Percentiles rank a stretch among this genome's conserved stretches.
These are phyloP conservation scores for Panopea generosa DNA, from an alignment of 2,888 invertebrate genomes.

Conservation along the genomic window DNA sequence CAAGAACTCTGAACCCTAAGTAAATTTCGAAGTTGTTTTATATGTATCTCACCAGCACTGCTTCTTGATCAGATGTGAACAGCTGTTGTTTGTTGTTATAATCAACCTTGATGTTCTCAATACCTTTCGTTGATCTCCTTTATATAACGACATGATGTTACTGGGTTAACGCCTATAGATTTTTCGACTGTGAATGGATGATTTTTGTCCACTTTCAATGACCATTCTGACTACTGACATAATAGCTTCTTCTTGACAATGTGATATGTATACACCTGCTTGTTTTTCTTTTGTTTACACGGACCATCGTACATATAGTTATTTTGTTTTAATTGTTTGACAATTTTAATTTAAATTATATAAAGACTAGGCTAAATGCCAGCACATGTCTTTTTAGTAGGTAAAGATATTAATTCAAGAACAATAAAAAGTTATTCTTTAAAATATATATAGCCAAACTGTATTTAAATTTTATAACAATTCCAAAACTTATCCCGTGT, in stretches of 20 bases:
- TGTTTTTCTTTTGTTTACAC: neutral
- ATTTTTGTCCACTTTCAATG: neutral
- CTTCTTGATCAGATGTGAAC: neutral
- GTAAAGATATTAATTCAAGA: too few relatives aligned
- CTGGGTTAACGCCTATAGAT: conserved; percentile 5
- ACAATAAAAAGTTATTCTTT: too few relatives aligned
- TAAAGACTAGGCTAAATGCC: too few relatives aligned
- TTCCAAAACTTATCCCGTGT: too few relatives aligned
- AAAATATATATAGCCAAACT: too few relatives aligned
- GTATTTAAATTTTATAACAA: too few relatives aligned
- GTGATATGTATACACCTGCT: neutral
- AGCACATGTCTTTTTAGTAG: too few relatives aligned
- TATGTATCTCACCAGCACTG: neutral
- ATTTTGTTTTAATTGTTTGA: too few relatives aligned
- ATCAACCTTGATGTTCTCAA: conserved; percentile 9
- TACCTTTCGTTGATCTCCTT: conserved; percentile 4
- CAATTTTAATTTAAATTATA: too few relatives aligned
- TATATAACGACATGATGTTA: conserved; percentile 12
- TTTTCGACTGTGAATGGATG: neutral
- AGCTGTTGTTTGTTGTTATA: neutral
- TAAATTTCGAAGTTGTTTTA: too few relatives aligned
- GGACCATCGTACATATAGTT: too few relatives aligned
- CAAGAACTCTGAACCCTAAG: conserved; percentile 3
- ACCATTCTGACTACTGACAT: neutral
- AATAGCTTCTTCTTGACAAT: too few relatives aligned